phyloP scores from a whole-genome alignment of 2,888 invertebrate genomes.

The Calameuta filiformis region DNA sequence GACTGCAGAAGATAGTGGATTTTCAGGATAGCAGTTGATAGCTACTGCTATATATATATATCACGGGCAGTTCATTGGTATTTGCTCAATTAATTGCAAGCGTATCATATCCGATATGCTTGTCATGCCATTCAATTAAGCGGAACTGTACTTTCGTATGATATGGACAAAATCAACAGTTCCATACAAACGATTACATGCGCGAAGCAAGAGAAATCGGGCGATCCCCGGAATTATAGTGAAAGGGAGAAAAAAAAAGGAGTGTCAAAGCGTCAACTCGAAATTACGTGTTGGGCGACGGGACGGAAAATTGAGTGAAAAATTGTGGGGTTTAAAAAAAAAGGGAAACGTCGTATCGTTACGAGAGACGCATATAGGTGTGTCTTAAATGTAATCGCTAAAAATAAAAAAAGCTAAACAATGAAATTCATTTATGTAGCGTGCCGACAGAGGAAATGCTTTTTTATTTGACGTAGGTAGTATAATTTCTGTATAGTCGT shows the following conservation, averaged over 20 bases:
- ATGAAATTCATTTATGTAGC: neutral
- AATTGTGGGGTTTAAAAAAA: neutral
- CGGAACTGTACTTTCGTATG: neutral
- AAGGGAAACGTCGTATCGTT: neutral
- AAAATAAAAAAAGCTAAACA: neutral
- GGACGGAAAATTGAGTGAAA: constrained; percentile 9
- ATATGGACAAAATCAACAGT: neutral
- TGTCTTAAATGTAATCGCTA: neutral
- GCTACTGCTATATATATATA: neutral
- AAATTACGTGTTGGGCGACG: constrained; percentile 11
- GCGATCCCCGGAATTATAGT: neutral
- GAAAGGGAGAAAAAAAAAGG: neutral
- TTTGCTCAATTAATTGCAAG: neutral
- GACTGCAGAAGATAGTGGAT: neutral
- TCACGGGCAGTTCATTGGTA: neutral
- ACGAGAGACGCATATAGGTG: neutral
- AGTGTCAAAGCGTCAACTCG: constrained; percentile 4
- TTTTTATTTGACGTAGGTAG: neutral
- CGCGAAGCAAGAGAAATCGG: neutral
- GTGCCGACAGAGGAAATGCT: neutral
- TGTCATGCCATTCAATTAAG: neutral
- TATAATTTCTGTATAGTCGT: neutral
- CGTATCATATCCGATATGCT: neutral
- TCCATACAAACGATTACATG: neutral
- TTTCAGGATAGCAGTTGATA: neutral